Percentiles rank a stretch among this genome's conserved stretches.
Conservation (phyloP, 1,140 invertebrate genomes). For the Papilio xuthus region DNA sequence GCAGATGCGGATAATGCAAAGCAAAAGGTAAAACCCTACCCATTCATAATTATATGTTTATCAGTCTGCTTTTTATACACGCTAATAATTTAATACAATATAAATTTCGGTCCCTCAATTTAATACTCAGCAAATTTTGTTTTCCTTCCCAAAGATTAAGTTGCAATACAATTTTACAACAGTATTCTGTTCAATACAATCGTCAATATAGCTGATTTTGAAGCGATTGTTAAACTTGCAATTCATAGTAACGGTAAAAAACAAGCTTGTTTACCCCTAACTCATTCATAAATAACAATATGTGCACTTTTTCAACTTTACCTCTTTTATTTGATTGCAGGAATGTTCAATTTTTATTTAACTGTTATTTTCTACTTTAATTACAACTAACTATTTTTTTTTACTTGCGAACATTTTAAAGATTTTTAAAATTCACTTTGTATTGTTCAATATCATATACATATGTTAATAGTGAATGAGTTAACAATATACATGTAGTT, state of each 20-base stretch:
- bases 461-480: constrained; percentile 29
- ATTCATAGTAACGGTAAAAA: not conserved
- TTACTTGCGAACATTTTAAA: not conserved
- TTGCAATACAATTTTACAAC: constrained; percentile 18
- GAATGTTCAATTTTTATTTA: not conserved
- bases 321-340: not conserved
- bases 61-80: constrained; percentile 58
- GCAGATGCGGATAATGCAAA: constrained; percentile 37
- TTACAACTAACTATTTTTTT: not conserved
- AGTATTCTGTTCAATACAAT: constrained; percentile 16
- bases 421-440: not conserved
- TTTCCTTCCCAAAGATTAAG: constrained; percentile 7
- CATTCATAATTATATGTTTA: constrained; percentile 50
- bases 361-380: not conserved
- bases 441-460: not conserved
- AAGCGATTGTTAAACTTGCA: not conserved
- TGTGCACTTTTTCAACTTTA: not conserved
- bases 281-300: constrained; percentile 12
- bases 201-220: not conserved
- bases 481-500: constrained; percentile 15
- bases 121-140: constrained; percentile 50
- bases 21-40: constrained; percentile 38
- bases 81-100: constrained; percentile 54
- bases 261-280: not conserved
- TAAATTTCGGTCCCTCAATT: constrained; percentile 61